Evolutionary conservation across 1,140 invertebrate genomes (phyloP), one percentile per base, ranked within the genome.

Genomic region (Scaptomyza pallida): DNA sequence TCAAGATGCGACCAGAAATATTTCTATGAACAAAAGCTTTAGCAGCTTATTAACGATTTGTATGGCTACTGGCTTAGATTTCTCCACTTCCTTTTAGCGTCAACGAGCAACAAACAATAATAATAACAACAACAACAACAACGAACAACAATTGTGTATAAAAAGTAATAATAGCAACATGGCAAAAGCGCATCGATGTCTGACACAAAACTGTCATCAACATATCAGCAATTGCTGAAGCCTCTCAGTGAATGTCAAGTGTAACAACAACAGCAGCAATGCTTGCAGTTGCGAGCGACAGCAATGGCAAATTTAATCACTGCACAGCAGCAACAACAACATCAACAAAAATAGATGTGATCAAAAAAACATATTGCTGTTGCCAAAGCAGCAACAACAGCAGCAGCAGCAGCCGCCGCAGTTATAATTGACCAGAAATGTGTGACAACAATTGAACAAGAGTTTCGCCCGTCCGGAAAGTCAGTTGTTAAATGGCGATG

Each of bases 141-240:
- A n/a, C n/a, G n/a, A n/a, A n/a, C n/a, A n/a, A n/a, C n/a, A 45
- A 45, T 41, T 30, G 17, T 21, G 26, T 30, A 9, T 30, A 30
- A 26, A 4, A 26, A 33, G 13, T 45, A 23, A 33, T 41, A 44
- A 47, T 47, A 33, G 12, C 16, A 61, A 23, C n/a, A n/a, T 37
- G 50, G 61, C 48, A 61, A 61, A 30, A 63, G 78, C 55, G 56
- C 68, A 69, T 65, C 48, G 68, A 23, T 64, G 65, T 70, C 72
- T 78, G 79, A 79, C 72, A 83, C 76, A 72, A 75, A 83, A 83
- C 79, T 83, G 79, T 83, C 79, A 85, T 76, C 75, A 83, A 70
- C 73, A 78, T 72, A 72, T 78, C 72, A 83, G 61, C 48, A 10
- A 54, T 13, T 26, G 44, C 17, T 33, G 33, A 65, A 43, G 37